Evolutionary conservation across 92 coral and sea anemone species (phyloP), one percentile per base, ranked within the genome.

Genomic region (Epizoanthus scotinus): DNA sequence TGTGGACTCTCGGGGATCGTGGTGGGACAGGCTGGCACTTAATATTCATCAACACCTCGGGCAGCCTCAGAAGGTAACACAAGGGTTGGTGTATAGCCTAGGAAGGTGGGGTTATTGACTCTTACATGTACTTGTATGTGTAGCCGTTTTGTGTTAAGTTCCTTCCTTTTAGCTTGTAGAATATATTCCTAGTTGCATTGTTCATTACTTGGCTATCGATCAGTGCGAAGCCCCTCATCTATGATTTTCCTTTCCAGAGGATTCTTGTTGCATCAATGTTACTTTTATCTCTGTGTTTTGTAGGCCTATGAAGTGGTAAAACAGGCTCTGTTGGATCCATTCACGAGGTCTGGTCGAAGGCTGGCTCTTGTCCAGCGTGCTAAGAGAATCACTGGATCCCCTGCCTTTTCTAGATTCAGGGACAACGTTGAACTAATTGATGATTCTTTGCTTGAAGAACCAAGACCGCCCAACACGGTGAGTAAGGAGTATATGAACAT

Each of bases 1-100:
- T 80, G 90, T 89, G 54, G 97, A 89, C 72, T 88, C 89, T 29
- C 84, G 98, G 65, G 99, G 99, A 19, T 74, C 83, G 67, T 95
- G 99, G 99, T 93, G 93, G 94, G 98, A 95, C 61, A 83, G 99
- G 54, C 84, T 95, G 25, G 97, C 98, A 15, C 71, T 95, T 50
- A 95, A 95, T 84, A 78, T 93, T 12, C 98, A 95, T 63, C 99
- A 95, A 77, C 99, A 95, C 79, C 81, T 95, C 68, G 91, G 92
- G 84, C 90, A 94, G 78, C 99, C 98, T 0, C 82, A 74, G 25
- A 85, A 95, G 96, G 99, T 95, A 85, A 21, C 17, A 8, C 34
- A 24, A 62, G 55, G 21, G 53, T 68, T 6, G 24, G 8, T 7
- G 17, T 63, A 18, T 24, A 17, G 18, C 29, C 29, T 18, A 5